phyloP scores from a whole-genome alignment of 2,888 invertebrate species.

The Danaus chrysippus region DNA sequence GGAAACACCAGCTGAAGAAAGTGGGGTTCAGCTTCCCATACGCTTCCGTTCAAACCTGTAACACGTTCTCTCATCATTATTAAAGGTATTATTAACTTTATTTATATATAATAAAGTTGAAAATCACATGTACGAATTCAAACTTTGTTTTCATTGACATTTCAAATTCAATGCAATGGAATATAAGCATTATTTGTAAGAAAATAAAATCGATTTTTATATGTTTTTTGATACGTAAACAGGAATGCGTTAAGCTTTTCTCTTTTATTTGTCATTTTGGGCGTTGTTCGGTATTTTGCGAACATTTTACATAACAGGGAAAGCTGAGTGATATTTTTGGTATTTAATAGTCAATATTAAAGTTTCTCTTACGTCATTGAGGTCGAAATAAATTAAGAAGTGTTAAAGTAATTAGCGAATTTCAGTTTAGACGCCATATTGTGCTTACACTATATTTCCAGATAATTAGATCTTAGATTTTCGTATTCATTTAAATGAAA shows the following conservation, averaged over 20 bases:
- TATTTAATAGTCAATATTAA: constrained; percentile 12
- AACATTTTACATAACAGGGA: constrained; percentile 40
- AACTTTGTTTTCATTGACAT: constrained; percentile 18
- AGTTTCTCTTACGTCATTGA: constrained; percentile 18
- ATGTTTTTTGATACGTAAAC: constrained; percentile 4
- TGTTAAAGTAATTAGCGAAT: neutral
- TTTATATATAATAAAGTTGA: neutral
- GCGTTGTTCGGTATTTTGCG: constrained; percentile 36
- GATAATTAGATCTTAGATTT: too few species aligned
- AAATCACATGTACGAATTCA: neutral
- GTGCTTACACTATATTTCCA: too few species aligned
- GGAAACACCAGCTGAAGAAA: constrained; percentile 44
- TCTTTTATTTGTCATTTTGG: constrained; percentile 42
- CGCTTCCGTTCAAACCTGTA: constrained; percentile 21
- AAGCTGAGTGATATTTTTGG: constrained; percentile 22
- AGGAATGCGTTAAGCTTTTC: constrained; percentile 36
- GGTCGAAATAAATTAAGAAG: constrained; percentile 11
- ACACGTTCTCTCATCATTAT: constrained; percentile 21
- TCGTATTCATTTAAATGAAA: too few species aligned
- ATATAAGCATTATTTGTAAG: constrained; percentile 10
- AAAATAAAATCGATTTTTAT: constrained; percentile 15
- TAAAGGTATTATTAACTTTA: constrained; percentile 12
- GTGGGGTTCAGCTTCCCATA: constrained; percentile 56
- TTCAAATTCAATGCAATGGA: constrained; percentile 4
- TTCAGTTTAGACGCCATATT: too few species aligned